Evolutionary conservation across 2,113 vertebrate species (phyloP), one percentile per base, ranked within the genome.

Genomic region (Zosterops borbonicus): DNA sequence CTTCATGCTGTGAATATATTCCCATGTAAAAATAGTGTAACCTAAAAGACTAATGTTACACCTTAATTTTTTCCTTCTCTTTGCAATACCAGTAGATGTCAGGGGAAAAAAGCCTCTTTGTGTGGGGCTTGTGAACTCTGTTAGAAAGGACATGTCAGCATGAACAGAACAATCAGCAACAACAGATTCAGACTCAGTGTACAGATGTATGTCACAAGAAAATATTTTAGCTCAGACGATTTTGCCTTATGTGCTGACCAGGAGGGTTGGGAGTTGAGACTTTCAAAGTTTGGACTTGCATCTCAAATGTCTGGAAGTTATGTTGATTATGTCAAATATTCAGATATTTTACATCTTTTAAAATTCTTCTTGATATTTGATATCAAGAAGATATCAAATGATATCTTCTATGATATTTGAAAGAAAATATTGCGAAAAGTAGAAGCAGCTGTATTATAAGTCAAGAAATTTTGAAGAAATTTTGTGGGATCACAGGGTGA

Each of bases 101-200:
- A 53, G 33, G 39, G 39, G 56, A 70, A 75, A 18, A 84, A 16
- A 60, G 8, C 9, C 14, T 42, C 24, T 14, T 75, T 3, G 2
- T 27, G 31, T 4, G 73, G 56, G 33, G 21, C 22, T 79, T 88
- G 9, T 56, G 73, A 71, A 88, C 11, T 17, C 14, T 73, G 11
- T 74, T 37, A 68, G 53, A 91, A 83, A 77, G 73, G 60, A 74
- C 6, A 53, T 2, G 22, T 77, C 53, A 77, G 46, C 15, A 31
- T 15, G 33, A 69, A 44, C 22, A 37, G 31, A 67, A 35, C 24
- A 25, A n/a, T 28, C 39, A 62, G 47, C 47, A 68, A 24, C 0
- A 79, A 46, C 0, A 0, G 50, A 59, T 50, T 65, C 56, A 79
- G 56, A 46, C 12, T 74, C 50, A 49, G 12, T 6, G 4, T 44